These are phyloP conservation scores for Drosophila sproati DNA, from an alignment of 1,140 invertebrate genomes.

Conservation along the genomic window DNA sequence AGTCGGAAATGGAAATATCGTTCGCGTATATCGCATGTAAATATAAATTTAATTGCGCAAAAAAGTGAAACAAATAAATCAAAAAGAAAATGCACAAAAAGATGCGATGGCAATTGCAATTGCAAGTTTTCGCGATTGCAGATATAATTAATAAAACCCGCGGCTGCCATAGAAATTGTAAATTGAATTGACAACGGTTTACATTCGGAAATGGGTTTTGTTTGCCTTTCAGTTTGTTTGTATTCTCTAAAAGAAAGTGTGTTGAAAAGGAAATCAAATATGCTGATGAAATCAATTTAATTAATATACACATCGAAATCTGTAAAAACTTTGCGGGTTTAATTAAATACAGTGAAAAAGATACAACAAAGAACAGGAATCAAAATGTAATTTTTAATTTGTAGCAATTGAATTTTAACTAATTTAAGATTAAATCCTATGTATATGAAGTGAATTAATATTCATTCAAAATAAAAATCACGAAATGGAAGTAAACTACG, in stretches of 20 bases:
- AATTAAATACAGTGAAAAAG: background rate
- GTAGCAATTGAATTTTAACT: background rate
- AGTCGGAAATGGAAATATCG: conserved; percentile 58
- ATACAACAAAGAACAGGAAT: background rate
- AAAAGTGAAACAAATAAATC: conserved; percentile 54
- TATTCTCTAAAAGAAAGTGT: background rate
- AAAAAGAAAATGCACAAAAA: conserved; percentile 47
- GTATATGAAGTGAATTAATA: too few species aligned
- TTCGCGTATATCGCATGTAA: conserved; percentile 45
- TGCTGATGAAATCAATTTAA: conserved; percentile 8
- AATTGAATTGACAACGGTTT: conserved; percentile 56
- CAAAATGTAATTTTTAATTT: background rate
- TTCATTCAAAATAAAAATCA: too few species aligned
- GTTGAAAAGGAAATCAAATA: background rate
- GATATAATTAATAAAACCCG: conserved; percentile 53
- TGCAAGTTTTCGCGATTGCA: conserved; percentile 14
- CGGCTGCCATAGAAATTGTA: conserved; percentile 56
- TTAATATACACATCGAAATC: conserved; percentile 18
- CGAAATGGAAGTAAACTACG: too few species aligned
- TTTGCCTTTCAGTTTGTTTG: conserved; percentile 6
- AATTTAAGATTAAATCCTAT: background rate
- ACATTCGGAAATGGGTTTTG: background rate
- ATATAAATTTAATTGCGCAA: conserved; percentile 80
- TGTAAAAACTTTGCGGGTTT: background rate
- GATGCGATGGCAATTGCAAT: conserved; percentile 13